A percentile compares a stretch with the other conserved stretches of the same genome.
phyloP scores from a whole-genome alignment of 2,797 vertebrate genomes.

The Cynodonichthys magdalenae region DNA sequence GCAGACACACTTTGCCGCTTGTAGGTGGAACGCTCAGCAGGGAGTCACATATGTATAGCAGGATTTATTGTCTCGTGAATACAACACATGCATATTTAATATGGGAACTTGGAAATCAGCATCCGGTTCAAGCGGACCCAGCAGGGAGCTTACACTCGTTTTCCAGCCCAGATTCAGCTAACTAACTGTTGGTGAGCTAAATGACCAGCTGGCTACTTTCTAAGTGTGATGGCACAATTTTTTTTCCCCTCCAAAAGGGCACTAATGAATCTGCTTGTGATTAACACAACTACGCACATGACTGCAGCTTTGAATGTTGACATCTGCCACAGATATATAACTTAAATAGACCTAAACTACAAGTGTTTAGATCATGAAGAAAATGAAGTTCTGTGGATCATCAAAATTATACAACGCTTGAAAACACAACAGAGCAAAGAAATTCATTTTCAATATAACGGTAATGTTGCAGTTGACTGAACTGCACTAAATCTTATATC shows the following conservation, averaged over 20 bases:
- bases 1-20: background rate
- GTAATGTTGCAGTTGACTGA: too few species aligned
- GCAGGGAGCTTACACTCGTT: slow-evolving; percentile 13
- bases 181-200: slow-evolving; percentile 8
- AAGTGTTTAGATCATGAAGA: background rate
- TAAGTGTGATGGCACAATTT: slow-evolving; percentile 3
- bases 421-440: too few species aligned
- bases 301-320: background rate
- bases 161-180: slow-evolving; percentile 3
- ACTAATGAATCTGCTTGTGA: slow-evolving; percentile 23
- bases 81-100: slow-evolving; percentile 2
- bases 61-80: background rate
- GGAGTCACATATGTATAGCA: slow-evolving; percentile 16
- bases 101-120: background rate
- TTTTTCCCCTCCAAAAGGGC: slow-evolving; percentile 9
- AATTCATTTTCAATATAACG: too few species aligned
- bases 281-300: slow-evolving; percentile 14
- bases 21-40: background rate
- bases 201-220: slow-evolving; percentile 27
- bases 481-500: too few species aligned
- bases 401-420: too few species aligned
- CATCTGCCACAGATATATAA: slow-evolving; percentile 3
- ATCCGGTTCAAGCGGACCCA: slow-evolving; percentile 5
- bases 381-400: too few species aligned
- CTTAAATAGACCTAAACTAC: background rate